Percentiles rank a stretch among this genome's conserved stretches.
Evolutionary conservation across 2,797 vertebrate genomes (phyloP).

Genomic region (Cuniculus paca): DNA sequence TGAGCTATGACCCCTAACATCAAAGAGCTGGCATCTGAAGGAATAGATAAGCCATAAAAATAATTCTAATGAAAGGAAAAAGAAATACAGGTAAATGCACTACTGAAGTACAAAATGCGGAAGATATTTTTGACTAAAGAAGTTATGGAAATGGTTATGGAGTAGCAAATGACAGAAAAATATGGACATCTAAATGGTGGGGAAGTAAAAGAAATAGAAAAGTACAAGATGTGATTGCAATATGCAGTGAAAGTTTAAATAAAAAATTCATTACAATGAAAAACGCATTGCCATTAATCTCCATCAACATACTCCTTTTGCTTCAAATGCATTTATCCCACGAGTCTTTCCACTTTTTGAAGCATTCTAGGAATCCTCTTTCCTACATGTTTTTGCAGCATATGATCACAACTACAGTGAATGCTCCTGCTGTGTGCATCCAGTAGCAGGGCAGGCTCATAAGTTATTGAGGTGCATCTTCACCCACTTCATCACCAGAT

Average conservation of each 20-base stretch:
- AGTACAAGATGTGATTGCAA: neutral
- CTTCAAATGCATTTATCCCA: neutral
- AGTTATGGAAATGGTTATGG: neutral
- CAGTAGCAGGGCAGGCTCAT: neutral
- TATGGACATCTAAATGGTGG: neutral
- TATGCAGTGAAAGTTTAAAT: neutral
- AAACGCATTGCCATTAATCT: neutral
- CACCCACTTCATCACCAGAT: neutral
- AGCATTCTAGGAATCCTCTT: neutral
- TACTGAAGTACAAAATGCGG: neutral
- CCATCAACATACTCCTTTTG: neutral
- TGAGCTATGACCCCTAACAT: neutral
- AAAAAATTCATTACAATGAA: neutral
- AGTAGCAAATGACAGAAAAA: neutral
- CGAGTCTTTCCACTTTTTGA: neutral
- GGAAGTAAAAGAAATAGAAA: neutral
- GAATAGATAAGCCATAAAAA: neutral
- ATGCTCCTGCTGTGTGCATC: neutral
- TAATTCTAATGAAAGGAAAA: constrained; percentile 41
- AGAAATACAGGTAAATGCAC: neutral
- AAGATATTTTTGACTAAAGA: neutral
- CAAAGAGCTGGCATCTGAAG: neutral
- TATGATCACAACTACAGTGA: neutral
- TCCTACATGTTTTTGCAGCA: neutral
- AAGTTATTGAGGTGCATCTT: neutral